These are phyloP conservation scores for Papilio xuthus DNA, from an alignment of 1,140 invertebrate species.

Conservation along the genomic window DNA sequence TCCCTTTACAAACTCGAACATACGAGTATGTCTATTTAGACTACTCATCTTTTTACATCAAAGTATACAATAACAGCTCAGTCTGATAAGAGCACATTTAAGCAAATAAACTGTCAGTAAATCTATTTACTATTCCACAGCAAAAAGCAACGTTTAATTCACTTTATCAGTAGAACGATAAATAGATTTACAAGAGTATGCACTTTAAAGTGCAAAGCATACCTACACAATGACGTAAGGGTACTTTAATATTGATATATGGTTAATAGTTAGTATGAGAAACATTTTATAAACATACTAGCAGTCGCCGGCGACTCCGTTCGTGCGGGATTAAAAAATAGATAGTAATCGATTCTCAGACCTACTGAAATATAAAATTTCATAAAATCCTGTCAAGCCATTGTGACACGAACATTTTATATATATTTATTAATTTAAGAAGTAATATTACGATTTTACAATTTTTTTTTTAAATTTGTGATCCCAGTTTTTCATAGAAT, in stretches of 20 bases:
- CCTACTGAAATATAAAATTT: too few species aligned
- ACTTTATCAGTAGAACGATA: background rate
- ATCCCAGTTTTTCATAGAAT: background rate
- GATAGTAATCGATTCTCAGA: too few species aligned
- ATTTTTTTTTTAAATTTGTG: too few species aligned
- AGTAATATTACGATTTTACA: too few species aligned
- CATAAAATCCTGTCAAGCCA: too few species aligned
- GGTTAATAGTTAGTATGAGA: background rate
- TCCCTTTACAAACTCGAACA: background rate
- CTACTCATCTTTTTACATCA: background rate
- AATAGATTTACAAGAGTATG: conserved; percentile 6
- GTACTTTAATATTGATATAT: background rate
- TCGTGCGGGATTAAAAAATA: too few species aligned
- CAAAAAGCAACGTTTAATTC: background rate
- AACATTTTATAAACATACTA: too few species aligned
- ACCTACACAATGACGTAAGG: background rate
- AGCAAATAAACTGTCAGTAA: conserved; percentile 9
- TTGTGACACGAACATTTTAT: too few species aligned
- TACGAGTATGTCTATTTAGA: background rate
- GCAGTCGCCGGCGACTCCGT: too few species aligned
- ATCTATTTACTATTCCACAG: background rate
- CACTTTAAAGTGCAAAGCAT: background rate
- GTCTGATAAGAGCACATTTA: conserved; percentile 3
- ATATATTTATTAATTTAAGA: too few species aligned
- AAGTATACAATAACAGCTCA: background rate